Percentiles rank a stretch among this genome's conserved stretches.
Conservation (phyloP, 1,140 invertebrate species). For the Holcopasites calliopsidis region DNA sequence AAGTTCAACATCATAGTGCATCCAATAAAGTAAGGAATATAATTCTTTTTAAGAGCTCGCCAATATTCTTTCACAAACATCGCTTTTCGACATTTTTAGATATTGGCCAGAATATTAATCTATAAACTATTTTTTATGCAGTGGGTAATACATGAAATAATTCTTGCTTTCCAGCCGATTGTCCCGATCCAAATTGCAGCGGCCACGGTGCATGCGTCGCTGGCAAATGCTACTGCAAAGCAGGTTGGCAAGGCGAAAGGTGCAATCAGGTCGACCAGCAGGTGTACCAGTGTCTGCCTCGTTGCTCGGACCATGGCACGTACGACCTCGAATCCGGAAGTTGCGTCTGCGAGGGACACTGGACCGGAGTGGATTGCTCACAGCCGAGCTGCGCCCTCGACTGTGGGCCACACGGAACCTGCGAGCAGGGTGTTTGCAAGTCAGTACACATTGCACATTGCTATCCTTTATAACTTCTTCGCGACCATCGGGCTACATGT, state of each 20-base stretch:
- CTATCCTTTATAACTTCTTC: conserved; percentile 23
- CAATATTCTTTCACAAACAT: no score
- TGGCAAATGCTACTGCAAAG: conserved; percentile 96
- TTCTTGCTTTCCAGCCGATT: conserved; percentile 84
- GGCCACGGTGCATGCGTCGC: conserved; percentile 95
- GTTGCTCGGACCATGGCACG: conserved; percentile 93
- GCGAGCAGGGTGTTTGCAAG: conserved; percentile 92
- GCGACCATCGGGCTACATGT: conserved; percentile 15
- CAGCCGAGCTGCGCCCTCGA: conserved; percentile 95
- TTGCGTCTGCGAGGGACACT: conserved; percentile 93
- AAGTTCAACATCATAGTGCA: no score
- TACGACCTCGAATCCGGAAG: conserved; percentile 93
- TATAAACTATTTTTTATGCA: no score
- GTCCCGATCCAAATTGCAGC: conserved; percentile 92
- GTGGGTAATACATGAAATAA: not conserved
- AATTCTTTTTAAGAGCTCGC: no score
- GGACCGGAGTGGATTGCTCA: conserved; percentile 94
- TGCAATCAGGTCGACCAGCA: conserved; percentile 93
- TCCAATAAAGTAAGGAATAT: not conserved
- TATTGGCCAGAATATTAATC: no score
- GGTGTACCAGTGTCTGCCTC: conserved; percentile 92
- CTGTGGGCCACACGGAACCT: conserved; percentile 94
- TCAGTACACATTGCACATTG: conserved; percentile 64
- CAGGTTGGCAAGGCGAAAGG: conserved; percentile 95
- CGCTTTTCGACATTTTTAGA: no score